Base-by-base conservation (phyloP, 1,140 invertebrate genomes). In the Formica selysi region DNA sequence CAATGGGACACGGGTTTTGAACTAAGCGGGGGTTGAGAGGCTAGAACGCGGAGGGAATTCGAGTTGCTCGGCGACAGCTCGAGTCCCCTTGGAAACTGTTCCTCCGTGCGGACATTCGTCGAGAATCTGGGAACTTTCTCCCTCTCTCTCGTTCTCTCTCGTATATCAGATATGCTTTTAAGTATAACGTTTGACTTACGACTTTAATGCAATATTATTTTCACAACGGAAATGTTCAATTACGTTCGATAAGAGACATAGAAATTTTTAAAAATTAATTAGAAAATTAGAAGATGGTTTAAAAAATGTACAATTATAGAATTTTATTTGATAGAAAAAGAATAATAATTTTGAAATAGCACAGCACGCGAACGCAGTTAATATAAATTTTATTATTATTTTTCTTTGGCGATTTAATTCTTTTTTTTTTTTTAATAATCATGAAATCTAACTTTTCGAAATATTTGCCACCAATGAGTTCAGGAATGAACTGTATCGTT, bases 1-100 rank as follows among this genome's bases (percentile, higher is more conserved):
- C 83, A 84, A 85, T 84, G 86, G 86, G 83, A 84, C 61, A 83
- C 57, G 81, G 54, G 64, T 89, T 84, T 90, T 78, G 89, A 81
- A 85, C 74, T 71, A 48, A 61, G 48, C 38, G 86, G 32, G n/a
- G 71, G 83, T 78, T 65, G 79, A 89, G 61, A 64, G 54, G 71
- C 57, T 65, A 73, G 67, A 41, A 57, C 8, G 48, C 48, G 86
- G 70, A 61, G 85, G 68, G 86, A 83, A 89, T 70, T 87, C 64
- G 57, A 88, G 86, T 86, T 88, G 78, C 87, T 57, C 54, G 78
- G 62, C 83, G 87, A 90, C 86, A 74, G 48, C 70, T 87, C 62
- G 64, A 81, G 59, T 57, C 83, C 64, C 81, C 76, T 90, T 90
- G 88, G 89, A 90, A 90, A 90, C 86, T 85, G 88, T 90, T 87